A percentile compares a stretch with the other conserved stretches of the same genome.
Evolutionary conservation across 2,888 invertebrate species (phyloP).

Genomic region (Trichacis sp.): DNA sequence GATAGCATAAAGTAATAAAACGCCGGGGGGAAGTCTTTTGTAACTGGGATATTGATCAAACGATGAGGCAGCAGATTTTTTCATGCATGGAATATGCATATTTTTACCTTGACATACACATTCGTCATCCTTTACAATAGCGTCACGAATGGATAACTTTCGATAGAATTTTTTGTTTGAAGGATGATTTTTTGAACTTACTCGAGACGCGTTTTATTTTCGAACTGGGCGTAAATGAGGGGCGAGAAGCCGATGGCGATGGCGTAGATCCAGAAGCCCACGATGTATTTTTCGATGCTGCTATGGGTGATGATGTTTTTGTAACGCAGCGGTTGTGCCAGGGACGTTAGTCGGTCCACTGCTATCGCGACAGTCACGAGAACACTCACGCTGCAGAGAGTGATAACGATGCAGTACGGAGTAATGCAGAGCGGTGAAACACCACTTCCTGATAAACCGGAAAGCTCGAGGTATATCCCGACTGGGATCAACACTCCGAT

Average conservation of each 20-base stretch:
- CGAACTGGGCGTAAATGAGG: conserved; percentile 69
- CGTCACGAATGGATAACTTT: not conserved
- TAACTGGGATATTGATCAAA: conserved; percentile 31
- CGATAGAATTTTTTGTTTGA: not conserved
- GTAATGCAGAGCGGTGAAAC: conserved; percentile 71
- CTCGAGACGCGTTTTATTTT: conserved; percentile 59
- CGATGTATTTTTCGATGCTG: conserved; percentile 73
- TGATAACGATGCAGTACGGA: conserved; percentile 73
- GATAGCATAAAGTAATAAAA: conserved; percentile 21
- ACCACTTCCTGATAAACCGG: conserved; percentile 67
- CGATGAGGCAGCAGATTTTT: conserved; percentile 28
- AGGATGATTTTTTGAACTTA: conserved; percentile 25
- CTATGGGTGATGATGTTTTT: conserved; percentile 75
- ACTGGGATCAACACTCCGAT: conserved; percentile 74
- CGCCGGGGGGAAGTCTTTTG: conserved; percentile 18
- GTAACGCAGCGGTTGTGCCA: conserved; percentile 75
- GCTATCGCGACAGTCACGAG: conserved; percentile 75
- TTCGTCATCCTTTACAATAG: no score
- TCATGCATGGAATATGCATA: conserved; percentile 22
- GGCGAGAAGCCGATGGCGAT: conserved; percentile 72
- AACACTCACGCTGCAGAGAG: conserved; percentile 74
- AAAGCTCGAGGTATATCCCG: conserved; percentile 73
- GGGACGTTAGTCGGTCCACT: conserved; percentile 74
- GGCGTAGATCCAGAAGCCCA: conserved; percentile 74
- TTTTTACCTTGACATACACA: conserved; percentile 29